Conservation (phyloP, 2,797 vertebrate genomes). For the Sardinella longiceps region DNA sequence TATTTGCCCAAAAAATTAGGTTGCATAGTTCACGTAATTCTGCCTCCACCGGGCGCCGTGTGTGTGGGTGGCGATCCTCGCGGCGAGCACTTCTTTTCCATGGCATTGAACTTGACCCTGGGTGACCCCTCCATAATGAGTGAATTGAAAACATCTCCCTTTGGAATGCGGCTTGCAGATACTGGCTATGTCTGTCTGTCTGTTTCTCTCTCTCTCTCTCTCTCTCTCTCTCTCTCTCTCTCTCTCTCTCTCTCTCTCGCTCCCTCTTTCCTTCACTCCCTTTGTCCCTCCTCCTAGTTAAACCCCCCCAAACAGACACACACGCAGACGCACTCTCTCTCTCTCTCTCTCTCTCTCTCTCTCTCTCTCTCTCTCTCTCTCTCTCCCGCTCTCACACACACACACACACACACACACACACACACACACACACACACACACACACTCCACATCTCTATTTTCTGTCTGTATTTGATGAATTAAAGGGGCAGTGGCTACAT, state of each 20-base stretch:
- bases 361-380: slow-evolving; percentile 29
- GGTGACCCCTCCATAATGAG: slow-evolving; percentile 95
- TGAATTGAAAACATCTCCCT: slow-evolving; percentile 99
- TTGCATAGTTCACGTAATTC: slow-evolving; percentile 86
- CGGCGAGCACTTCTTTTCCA: slow-evolving; percentile 88
- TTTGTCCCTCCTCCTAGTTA: too few species aligned
- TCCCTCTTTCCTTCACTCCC: background rate
- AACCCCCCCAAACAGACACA: too few species aligned
- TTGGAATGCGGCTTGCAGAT: slow-evolving; percentile 94
- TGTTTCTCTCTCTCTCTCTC: slow-evolving; percentile 56
- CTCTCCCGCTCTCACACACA: slow-evolving; percentile 19
- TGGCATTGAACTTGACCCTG: slow-evolving; percentile 98
- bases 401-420: slow-evolving; percentile 22
- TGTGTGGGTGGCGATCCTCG: slow-evolving; percentile 77
- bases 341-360: background rate
- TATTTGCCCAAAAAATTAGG: slow-evolving; percentile 92
- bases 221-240: too few species aligned
- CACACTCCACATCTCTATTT: slow-evolving; percentile 24
- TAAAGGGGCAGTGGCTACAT: slow-evolving; percentile 83
- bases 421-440: slow-evolving; percentile 21
- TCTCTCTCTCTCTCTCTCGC: background rate
- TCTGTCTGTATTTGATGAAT: slow-evolving; percentile 81
- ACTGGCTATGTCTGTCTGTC: slow-evolving; percentile 81
- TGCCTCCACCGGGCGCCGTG: slow-evolving; percentile 70
- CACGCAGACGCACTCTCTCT: too few species aligned